These are phyloP conservation scores for Rousettus madagascariensis DNA, from an alignment of 2,797 vertebrate genomes.

Conservation along the genomic window DNA sequence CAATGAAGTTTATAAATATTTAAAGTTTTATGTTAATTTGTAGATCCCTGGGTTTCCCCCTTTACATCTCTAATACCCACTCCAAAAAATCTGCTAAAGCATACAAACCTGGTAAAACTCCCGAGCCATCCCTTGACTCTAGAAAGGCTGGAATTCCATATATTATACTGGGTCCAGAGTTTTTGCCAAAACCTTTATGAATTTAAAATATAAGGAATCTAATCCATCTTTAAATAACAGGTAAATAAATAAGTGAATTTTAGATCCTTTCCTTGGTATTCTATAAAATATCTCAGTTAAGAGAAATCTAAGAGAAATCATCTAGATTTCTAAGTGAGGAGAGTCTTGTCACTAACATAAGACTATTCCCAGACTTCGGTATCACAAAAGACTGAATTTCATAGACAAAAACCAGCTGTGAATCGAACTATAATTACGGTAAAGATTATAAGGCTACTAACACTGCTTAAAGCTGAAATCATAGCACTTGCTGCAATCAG, in stretches of 20 bases:
- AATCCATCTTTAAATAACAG: not conserved
- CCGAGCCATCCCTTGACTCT: not conserved
- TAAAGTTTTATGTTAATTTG: constrained; percentile 30
- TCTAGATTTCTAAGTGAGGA: not conserved
- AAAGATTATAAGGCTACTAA: constrained; percentile 19
- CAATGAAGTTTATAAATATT: constrained; percentile 28
- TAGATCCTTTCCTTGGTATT: not conserved
- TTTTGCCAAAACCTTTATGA: not conserved
- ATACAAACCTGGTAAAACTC: constrained; percentile 2
- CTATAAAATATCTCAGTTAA: not conserved
- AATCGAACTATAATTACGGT: constrained; percentile 27
- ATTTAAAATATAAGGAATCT: not conserved
- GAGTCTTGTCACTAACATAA: not conserved
- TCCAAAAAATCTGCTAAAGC: constrained; percentile 6
- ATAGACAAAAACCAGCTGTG: constrained; percentile 46
- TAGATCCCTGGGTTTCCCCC: not conserved
- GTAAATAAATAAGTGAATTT: not conserved
- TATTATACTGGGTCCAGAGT: not conserved
- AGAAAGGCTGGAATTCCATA: not conserved
- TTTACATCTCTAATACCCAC: not conserved
- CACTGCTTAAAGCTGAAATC: constrained; percentile 39
- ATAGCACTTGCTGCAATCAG: not conserved
- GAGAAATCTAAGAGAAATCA: not conserved
- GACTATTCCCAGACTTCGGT: not conserved
- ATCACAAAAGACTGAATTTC: constrained; percentile 15